These are phyloP conservation scores for Dichetophora obliterata DNA, from an alignment of 2,888 invertebrate species.

Conservation along the genomic window DNA sequence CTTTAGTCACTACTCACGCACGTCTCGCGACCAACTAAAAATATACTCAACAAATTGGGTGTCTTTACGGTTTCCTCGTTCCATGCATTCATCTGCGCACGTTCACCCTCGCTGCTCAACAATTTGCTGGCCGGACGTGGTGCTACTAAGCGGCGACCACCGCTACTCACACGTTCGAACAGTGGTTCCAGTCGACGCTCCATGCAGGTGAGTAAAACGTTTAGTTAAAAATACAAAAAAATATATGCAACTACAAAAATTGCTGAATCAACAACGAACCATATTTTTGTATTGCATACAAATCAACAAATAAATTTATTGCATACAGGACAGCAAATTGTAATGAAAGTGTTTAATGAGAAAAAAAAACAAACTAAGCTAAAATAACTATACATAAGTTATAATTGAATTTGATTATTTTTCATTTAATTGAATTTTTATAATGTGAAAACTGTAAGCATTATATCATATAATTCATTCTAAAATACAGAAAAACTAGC, in stretches of 20 bases:
- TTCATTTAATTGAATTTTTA: no score
- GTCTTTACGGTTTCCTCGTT: slow-evolving; percentile 98
- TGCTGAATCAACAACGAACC: neutral
- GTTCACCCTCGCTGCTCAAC: slow-evolving; percentile 92
- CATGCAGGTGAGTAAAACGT: slow-evolving; percentile 76
- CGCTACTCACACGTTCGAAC: slow-evolving; percentile 90
- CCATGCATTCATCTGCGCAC: slow-evolving; percentile 97
- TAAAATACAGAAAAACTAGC: no score
- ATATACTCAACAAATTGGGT: slow-evolving; percentile 93
- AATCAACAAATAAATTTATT: neutral
- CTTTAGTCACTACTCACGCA: slow-evolving; percentile 92
- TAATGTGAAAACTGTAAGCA: no score
- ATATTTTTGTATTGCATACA: no score
- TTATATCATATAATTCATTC: no score
- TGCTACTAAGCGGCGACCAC: slow-evolving; percentile 90
- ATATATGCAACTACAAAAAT: neutral
- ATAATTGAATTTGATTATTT: no score
- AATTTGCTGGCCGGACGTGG: slow-evolving; percentile 91
- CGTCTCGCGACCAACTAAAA: slow-evolving; percentile 95
- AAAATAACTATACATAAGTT: no score
- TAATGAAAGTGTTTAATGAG: no score
- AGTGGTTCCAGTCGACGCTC: slow-evolving; percentile 89
- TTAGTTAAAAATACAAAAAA: neutral
- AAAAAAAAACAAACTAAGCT: neutral
- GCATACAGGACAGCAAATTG: no score